Evolutionary conservation across 1,140 invertebrate genomes (phyloP).

Genomic region (Bombus picipes): DNA sequence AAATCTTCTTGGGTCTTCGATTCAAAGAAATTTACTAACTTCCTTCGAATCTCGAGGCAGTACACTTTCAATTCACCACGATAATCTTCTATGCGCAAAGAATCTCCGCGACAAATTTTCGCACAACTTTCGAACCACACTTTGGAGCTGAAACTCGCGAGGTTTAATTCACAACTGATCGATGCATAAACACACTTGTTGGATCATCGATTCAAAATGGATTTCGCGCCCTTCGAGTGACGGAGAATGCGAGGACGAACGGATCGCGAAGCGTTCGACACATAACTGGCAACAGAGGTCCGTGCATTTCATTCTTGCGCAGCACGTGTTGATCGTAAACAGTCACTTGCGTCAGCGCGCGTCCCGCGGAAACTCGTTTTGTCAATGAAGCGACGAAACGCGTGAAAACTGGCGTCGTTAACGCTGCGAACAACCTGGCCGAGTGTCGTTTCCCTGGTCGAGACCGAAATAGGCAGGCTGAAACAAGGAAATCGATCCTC

Average conservation of each 20-base stretch:
- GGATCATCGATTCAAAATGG: background rate
- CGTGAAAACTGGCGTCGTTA: background rate
- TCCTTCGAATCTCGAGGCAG: background rate
- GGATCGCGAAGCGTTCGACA: constrained; percentile 30
- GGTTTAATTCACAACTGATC: too few relatives aligned
- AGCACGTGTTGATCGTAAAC: constrained; percentile 56
- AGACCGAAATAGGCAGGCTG: background rate
- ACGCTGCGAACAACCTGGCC: background rate
- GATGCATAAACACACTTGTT: background rate
- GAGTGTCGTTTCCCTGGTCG: background rate
- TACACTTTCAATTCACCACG: background rate
- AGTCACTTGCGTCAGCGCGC: constrained; percentile 37
- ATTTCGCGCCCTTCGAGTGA: background rate
- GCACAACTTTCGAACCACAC: background rate
- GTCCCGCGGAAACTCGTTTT: constrained; percentile 45
- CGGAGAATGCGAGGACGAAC: constrained; percentile 3
- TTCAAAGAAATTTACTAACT: background rate
- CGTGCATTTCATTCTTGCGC: constrained; percentile 23
- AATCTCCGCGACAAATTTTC: background rate
- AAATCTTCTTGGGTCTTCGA: background rate
- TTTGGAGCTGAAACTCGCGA: background rate
- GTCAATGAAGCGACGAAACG: constrained; percentile 41
- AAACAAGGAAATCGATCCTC: background rate
- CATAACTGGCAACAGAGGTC: constrained; percentile 21
- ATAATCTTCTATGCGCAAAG: background rate